Evolutionary conservation across 2,888 invertebrate species (phyloP).

Genomic region (Embidobia sp.): DNA sequence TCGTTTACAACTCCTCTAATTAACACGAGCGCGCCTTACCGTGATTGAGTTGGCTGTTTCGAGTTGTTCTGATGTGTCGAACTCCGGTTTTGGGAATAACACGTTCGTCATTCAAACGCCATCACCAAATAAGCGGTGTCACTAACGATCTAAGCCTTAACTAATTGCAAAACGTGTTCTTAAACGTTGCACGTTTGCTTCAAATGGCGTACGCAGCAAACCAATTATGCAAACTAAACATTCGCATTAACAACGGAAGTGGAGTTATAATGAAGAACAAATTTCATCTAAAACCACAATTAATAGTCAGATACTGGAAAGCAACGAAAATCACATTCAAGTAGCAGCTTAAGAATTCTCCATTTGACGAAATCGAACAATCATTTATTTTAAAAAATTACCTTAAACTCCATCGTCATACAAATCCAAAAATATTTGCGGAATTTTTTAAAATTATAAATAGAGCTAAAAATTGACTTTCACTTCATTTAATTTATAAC

Average conservation of each 20-base stretch:
- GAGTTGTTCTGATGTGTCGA: slow-evolving; percentile 17
- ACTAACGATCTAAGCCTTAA: slow-evolving; percentile 10
- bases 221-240: slow-evolving; percentile 28
- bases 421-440: too few species aligned
- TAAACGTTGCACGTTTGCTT: background rate
- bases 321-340: too few species aligned
- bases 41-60: slow-evolving; percentile 27
- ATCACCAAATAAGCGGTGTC: slow-evolving; percentile 5
- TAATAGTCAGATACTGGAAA: too few species aligned
- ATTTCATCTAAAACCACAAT: too few species aligned
- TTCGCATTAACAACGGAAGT: slow-evolving; percentile 15
- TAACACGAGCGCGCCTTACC: background rate
- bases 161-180: slow-evolving; percentile 16
- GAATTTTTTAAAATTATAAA: too few species aligned
- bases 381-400: too few species aligned
- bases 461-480: too few species aligned
- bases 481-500: too few species aligned
- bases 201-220: slow-evolving; percentile 17
- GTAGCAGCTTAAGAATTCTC: too few species aligned
- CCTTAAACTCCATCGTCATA: too few species aligned
- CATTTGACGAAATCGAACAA: too few species aligned
- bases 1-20: slow-evolving; percentile 9
- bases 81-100: slow-evolving; percentile 21
- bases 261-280: background rate
- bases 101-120: background rate